Conservation (phyloP, 2,113 vertebrate species). For the Empidonax alnorum region DNA sequence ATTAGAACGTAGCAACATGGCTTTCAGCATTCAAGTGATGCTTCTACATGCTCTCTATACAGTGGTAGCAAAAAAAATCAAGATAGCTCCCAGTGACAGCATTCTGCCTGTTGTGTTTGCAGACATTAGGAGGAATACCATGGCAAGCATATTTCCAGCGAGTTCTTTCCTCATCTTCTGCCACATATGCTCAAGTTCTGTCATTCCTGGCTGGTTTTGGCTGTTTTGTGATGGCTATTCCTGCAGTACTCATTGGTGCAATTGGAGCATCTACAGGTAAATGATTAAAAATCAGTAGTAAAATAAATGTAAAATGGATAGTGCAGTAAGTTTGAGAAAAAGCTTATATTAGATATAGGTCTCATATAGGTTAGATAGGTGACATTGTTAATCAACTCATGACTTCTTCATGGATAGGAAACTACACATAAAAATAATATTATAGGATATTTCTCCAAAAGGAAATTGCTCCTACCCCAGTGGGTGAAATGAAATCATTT, state of each 20-base stretch:
- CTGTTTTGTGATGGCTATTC: slow-evolving; percentile 93
- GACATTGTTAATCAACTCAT: neutral
- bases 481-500: neutral
- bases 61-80: neutral
- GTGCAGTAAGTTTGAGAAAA: neutral
- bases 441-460: neutral
- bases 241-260: slow-evolving; percentile 92
- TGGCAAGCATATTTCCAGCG: slow-evolving; percentile 99
- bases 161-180: slow-evolving; percentile 96
- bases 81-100: neutral
- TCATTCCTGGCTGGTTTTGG: slow-evolving; percentile 95
- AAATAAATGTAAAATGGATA: neutral
- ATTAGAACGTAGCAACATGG: neutral
- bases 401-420: neutral
- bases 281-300: neutral
- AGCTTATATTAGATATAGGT: neutral
- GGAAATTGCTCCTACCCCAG: neutral
- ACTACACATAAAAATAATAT: neutral
- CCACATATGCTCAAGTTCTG: slow-evolving; percentile 95
- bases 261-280: slow-evolving; percentile 96
- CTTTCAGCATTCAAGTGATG: neutral
- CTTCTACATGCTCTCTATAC: neutral
- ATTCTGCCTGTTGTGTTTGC: slow-evolving; percentile 3
- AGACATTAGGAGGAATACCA: slow-evolving; percentile 96
- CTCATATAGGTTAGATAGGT: neutral